A percentile compares a stretch with the other conserved stretches of the same genome.
Conservation (phyloP, 2,888 invertebrate genomes). For the Cheilosia vulpina region DNA sequence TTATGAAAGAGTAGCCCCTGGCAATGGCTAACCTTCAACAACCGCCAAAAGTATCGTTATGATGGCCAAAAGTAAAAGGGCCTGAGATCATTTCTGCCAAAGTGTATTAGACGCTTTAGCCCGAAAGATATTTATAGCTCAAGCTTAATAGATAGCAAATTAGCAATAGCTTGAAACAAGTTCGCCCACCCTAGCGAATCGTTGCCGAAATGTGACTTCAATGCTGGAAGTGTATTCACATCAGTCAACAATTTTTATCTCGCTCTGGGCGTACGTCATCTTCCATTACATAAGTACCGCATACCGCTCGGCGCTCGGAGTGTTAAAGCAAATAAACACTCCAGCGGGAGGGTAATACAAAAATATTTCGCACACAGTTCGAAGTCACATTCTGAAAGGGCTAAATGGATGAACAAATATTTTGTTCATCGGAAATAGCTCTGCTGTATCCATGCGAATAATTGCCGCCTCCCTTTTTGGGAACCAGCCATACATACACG, state of each 20-base stretch:
- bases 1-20: too few species aligned
- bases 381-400: conserved; percentile 24
- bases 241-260: conserved; percentile 16
- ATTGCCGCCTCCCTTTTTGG: conserved; percentile 8
- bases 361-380: background rate
- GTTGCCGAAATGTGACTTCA: conserved; percentile 6
- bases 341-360: conserved; percentile 6
- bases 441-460: background rate
- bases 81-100: too few species aligned
- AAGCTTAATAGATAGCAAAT: background rate
- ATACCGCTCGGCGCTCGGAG: conserved; percentile 26
- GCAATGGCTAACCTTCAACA: too few species aligned
- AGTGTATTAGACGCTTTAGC: background rate
- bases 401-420: conserved; percentile 49
- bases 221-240: conserved; percentile 7
- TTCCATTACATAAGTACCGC: conserved; percentile 46
- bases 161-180: conserved; percentile 22
- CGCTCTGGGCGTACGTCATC: conserved; percentile 16
- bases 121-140: background rate
- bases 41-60: too few species aligned
- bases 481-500: background rate
- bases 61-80: too few species aligned
- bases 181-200: background rate
- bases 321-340: conserved; percentile 37
- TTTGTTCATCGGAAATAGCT: conserved; percentile 2